phyloP scores from a whole-genome alignment of 2,797 vertebrate species.

The Xerus rutilus region DNA sequence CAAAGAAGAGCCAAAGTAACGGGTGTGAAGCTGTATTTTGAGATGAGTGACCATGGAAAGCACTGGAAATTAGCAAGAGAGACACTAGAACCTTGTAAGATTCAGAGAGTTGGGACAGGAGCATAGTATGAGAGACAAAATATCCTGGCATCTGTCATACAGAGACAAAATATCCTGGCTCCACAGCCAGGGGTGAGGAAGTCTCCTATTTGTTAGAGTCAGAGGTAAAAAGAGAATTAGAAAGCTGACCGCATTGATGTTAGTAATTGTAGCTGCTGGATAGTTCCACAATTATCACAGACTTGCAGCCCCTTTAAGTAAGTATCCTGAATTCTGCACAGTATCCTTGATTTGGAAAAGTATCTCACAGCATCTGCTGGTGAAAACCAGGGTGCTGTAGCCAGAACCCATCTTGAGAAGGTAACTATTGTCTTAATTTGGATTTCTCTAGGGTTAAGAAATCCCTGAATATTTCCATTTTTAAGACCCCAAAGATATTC shows the following conservation, averaged over 20 bases:
- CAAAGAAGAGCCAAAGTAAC: neutral
- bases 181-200: neutral
- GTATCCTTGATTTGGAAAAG: neutral
- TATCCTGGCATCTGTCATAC: neutral
- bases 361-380: neutral
- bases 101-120: neutral
- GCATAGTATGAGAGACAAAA: neutral
- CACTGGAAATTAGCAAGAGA: neutral
- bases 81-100: neutral
- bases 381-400: neutral
- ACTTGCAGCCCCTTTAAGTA: neutral
- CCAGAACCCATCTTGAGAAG: neutral
- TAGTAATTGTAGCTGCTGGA: neutral
- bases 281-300: neutral
- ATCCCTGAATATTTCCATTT: neutral
- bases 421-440: neutral
- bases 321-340: neutral
- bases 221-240: no score
- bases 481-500: neutral
- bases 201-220: neutral
- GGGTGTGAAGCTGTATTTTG: neutral
- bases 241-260: neutral
- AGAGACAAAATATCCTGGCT: no score
- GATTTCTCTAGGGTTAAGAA: neutral
- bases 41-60: neutral